Evolutionary conservation across 2,888 invertebrate genomes (phyloP).

Genomic region (Empis stercorea): DNA sequence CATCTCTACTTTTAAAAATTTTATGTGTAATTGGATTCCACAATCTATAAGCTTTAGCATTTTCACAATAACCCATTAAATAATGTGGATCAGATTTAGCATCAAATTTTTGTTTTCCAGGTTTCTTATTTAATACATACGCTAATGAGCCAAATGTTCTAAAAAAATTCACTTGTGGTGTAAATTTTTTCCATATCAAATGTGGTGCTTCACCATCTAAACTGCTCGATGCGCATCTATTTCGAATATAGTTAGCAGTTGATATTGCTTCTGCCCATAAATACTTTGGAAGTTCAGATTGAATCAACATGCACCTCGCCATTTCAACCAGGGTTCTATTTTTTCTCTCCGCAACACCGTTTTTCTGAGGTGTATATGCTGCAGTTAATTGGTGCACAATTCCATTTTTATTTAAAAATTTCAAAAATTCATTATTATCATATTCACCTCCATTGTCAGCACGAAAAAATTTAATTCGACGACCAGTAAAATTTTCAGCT

Average conservation of each 20-base stretch:
- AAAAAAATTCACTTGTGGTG: neutral
- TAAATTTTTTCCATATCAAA: neutral
- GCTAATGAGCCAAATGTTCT: neutral
- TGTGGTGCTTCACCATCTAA: neutral
- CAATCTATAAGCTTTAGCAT: constrained; percentile 1
- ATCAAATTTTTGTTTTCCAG: constrained; percentile 11
- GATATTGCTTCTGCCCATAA: constrained; percentile 19
- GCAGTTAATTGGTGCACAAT: constrained; percentile 15
- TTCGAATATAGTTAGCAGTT: constrained; percentile 11
- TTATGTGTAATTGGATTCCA: neutral
- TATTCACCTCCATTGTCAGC: constrained; percentile 18
- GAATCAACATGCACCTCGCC: constrained; percentile 17
- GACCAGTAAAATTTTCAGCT: constrained; percentile 11
- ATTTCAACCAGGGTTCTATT: constrained; percentile 16
- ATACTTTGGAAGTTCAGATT: constrained; percentile 12
- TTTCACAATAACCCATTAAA: neutral
- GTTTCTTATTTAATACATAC: neutral
- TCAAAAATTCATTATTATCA: constrained; percentile 7
- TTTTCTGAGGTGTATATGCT: constrained; percentile 15
- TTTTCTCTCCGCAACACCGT: constrained; percentile 17
- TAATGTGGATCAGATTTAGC: constrained; percentile 4
- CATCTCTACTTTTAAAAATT: neutral
- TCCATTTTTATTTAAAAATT: constrained; percentile 14
- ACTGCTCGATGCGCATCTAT: neutral
- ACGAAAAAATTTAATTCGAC: constrained; percentile 14